Percentiles rank a stretch among this genome's conserved stretches.
These are phyloP conservation scores for Trachelus stipa DNA, from an alignment of 2,888 invertebrate species.

Conservation along the genomic window DNA sequence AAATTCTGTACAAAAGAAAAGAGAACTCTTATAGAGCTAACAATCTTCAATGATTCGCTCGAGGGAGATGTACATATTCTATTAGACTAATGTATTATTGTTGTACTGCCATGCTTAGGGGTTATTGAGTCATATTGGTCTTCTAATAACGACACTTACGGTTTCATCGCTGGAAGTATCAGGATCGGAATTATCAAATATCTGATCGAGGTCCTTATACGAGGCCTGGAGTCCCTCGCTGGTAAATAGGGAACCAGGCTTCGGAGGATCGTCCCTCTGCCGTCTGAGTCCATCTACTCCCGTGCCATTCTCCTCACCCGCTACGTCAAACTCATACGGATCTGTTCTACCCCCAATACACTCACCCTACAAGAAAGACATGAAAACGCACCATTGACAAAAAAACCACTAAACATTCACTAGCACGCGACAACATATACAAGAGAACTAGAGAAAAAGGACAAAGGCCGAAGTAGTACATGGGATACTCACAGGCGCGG, in stretches of 20 bases:
- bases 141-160: constrained; percentile 65
- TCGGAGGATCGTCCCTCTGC: constrained; percentile 64
- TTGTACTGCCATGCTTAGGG: constrained; percentile 64
- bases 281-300: constrained; percentile 69
- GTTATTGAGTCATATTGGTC: constrained; percentile 80
- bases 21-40: neutral
- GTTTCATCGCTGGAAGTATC: constrained; percentile 91
- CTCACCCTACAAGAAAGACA: constrained; percentile 48
- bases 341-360: constrained; percentile 63
- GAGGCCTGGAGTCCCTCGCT: constrained; percentile 91
- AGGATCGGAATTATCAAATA: constrained; percentile 90
- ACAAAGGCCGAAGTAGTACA: constrained; percentile 3
- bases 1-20: constrained; percentile 51
- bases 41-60: neutral
- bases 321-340: constrained; percentile 81
- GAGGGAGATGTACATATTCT: neutral
- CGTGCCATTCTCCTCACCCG: constrained; percentile 68
- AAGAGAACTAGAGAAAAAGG: constrained; percentile 18
- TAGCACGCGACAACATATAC: constrained; percentile 13
- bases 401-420: constrained; percentile 17
- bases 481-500: constrained; percentile 52
- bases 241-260: constrained; percentile 82
- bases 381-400: constrained; percentile 23
- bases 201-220: constrained; percentile 91
- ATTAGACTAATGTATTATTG: neutral